Base-by-base conservation (phyloP, 2,888 invertebrate genomes). In the Diloba caeruleocephala region DNA sequence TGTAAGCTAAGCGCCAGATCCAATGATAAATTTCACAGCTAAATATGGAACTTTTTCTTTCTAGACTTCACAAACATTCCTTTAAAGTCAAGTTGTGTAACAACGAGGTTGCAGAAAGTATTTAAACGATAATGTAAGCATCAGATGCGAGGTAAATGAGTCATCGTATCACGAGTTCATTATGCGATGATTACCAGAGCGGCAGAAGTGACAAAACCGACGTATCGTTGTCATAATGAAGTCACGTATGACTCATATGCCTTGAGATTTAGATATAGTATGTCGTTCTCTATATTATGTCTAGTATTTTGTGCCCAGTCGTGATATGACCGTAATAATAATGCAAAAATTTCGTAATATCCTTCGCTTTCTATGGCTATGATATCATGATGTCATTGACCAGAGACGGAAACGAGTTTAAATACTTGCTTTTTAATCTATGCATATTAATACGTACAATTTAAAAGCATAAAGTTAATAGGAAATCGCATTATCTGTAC, bases 161-260 rank as follows among this genome's bases (percentile, higher is more conserved):
- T 71, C 55, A 67, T 58, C 28, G 17, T 46, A 51, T 51, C 37
- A 58, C 44, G 43, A 62, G 57, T 50, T 54, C 43, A 55, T 62
- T 53, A 55, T 28, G 43, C 34, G 51, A 45, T 49, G 54, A 56
- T 59, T 65, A 52, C 54, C 25, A 39, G 41, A 44, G 45, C 42
- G 33, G 5, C 38, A 42, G 36, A 50, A 36, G 19, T 42, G 48
- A 56, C 48, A 37, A 55, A 54, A 45, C 49, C 39, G 34, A 46
- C 31, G 36, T 46, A 38, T 48, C 31, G 50, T 21, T 36, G 36
- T 37, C 38, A 25, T 58, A 63, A 71, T 67, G 54, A 54, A 60
- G 72, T 71, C 60, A 61, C 50, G 41, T 49, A 58, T 71, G 68
- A 74, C 54, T 60, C 56, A 71, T 39, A 45, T 32, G 34, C 13